These are phyloP conservation scores for Mythimna albipuncta DNA, from an alignment of 2,888 invertebrate genomes.

Conservation along the genomic window DNA sequence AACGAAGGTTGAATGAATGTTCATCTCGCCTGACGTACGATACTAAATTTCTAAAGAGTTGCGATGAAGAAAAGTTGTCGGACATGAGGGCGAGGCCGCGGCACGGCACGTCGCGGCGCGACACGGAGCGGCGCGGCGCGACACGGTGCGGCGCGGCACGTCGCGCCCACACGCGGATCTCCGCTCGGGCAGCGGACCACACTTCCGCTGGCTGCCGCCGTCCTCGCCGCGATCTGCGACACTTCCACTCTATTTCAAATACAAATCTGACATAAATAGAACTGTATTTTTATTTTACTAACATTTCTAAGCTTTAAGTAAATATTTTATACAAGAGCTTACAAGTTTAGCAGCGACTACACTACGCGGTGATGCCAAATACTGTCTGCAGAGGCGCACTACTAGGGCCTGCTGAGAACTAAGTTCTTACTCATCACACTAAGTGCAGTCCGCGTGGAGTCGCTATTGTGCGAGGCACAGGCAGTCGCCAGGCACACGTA, in stretches of 20 bases:
- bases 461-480: conserved; percentile 6
- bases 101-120: neutral
- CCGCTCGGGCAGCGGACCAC: conserved; percentile 23
- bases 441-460: conserved; percentile 37
- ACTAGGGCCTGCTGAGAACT: conserved; percentile 8
- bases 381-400: neutral
- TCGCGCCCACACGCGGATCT: neutral
- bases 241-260: conserved; percentile 51
- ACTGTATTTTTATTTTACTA: conserved; percentile 24
- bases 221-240: conserved; percentile 21
- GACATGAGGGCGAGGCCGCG: neutral
- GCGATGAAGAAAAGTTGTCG: conserved; percentile 3
- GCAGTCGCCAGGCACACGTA: neutral
- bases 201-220: conserved; percentile 47
- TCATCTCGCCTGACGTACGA: neutral
- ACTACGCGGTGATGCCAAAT: too few species aligned
- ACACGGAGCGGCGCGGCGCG: neutral
- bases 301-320: conserved; percentile 19
- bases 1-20: conserved; percentile 9
- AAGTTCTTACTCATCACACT: conserved; percentile 40
- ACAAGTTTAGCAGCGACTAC: neutral
- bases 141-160: neutral
- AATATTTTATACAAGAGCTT: conserved; percentile 7
- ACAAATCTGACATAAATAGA: conserved; percentile 49
- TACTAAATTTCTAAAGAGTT: conserved; percentile 10